Base-by-base conservation (phyloP, 2,888 invertebrate genomes). In the Rhaphigaster nebulosa region DNA sequence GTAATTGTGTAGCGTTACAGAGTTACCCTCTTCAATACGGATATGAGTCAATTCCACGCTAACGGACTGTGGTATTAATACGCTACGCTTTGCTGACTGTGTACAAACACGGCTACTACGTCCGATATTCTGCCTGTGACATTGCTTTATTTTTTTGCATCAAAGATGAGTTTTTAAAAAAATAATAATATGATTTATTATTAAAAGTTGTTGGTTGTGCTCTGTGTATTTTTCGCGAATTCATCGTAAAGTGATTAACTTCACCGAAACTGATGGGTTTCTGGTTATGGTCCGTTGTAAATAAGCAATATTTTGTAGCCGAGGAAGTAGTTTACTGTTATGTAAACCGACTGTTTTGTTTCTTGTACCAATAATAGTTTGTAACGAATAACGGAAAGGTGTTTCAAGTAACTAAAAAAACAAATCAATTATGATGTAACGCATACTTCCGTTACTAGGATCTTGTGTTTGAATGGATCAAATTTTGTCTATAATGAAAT, bases 271-370 rank as follows among this genome's bases (percentile, higher is more conserved):
- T 38, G 20, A 29, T 38, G 1, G n/a, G 34, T 38, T 38, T 38
- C 26, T 76, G 18, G 34, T 38, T 76, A 38, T 76, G 70, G 34
- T 38, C 20, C 38, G n/a, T 76, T 38, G 20, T 76, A 76, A 65
- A 76, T 38, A 8, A 76, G 70, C 20, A 76, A 76, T 76, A 76
- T 38, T 38, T 76, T 23, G 38, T 76, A 20, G 38, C 23, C 34
- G 23, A 76, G 70, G 70, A 76, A 76, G 34, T 76, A 65, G 65
- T 65, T 65, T 29, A 3, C 65, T 65, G 65, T 65, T 65, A 65
- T 29, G 15, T 65, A 65, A 65, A 65, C 60, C 6, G n/a, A 60
- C 65, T 29, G 65, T 65, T 65, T 65, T 65, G 65, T 65, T 29
- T 65, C 20, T 34, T 76, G 34, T 76, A 29, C 6, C 34, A 38